Evolutionary conservation across 1,140 invertebrate genomes (phyloP).

Genomic region (Uloborus diversus): DNA sequence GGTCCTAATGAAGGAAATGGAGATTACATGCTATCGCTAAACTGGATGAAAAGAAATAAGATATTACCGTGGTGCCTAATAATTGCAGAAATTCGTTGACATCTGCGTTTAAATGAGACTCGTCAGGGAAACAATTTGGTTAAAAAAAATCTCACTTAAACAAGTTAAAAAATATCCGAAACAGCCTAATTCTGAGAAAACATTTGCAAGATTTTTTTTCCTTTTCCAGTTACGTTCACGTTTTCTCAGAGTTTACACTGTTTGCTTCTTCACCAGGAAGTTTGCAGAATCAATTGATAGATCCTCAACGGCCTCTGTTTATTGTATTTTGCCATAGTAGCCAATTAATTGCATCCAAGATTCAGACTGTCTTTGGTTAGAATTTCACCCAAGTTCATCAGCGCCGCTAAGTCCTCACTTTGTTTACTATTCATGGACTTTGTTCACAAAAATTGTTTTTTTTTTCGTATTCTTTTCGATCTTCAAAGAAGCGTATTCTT

Average conservation of each 20-base stretch:
- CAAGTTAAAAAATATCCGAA: not conserved
- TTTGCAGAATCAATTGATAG: conserved; percentile 47
- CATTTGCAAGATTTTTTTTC: conserved; percentile 9
- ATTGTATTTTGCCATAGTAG: conserved; percentile 44
- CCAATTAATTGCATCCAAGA: conserved; percentile 44
- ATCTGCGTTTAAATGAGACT: not conserved
- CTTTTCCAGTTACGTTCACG: conserved; percentile 7
- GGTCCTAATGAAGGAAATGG: conserved; percentile 35
- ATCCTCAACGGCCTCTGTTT: conserved; percentile 27
- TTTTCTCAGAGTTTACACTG: not conserved
- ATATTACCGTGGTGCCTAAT: not conserved
- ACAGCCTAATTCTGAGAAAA: conserved; percentile 16
- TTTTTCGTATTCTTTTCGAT: not conserved
- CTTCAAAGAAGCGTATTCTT: conserved; percentile 17
- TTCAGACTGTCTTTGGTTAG: not conserved
- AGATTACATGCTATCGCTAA: not conserved
- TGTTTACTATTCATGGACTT: conserved; percentile 49
- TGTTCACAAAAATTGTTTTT: not conserved
- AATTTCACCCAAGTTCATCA: conserved; percentile 42
- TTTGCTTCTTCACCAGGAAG: conserved; percentile 26
- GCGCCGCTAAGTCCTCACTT: not conserved
- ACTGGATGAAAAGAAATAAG: not conserved
- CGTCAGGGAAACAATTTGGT: conserved; percentile 19
- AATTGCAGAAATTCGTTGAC: not conserved
- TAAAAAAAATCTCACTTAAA: conserved; percentile 20